These are phyloP conservation scores for Cantharis rustica DNA, from an alignment of 2,888 invertebrate genomes.

Conservation along the genomic window DNA sequence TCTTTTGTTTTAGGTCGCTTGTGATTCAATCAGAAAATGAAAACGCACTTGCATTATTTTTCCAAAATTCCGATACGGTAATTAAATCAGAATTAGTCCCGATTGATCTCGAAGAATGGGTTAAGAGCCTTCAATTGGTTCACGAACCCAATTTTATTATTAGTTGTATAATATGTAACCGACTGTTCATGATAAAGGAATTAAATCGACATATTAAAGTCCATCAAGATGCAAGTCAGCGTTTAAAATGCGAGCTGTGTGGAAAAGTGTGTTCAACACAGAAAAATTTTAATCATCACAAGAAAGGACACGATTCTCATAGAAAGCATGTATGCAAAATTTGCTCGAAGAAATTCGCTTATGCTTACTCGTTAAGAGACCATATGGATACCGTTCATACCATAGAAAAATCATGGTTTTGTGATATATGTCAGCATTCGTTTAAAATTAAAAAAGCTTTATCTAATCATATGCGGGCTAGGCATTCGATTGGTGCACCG, in stretches of 20 bases:
- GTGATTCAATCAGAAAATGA: not conserved
- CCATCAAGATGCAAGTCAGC: not conserved
- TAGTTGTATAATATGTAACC: not conserved
- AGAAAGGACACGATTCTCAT: not conserved
- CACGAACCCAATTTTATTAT: not conserved
- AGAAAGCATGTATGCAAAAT: not conserved
- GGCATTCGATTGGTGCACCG: not conserved
- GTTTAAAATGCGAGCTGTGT: conserved; percentile 30
- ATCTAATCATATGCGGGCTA: not conserved
- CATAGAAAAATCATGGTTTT: not conserved
- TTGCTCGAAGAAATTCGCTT: not conserved
- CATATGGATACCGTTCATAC: not conserved
- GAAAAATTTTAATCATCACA: not conserved
- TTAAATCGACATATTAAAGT: not conserved
- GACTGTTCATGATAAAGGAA: not conserved
- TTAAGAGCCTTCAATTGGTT: not conserved
- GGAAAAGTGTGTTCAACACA: conserved; percentile 21
- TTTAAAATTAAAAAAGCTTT: not conserved
- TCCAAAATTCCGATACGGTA: not conserved
- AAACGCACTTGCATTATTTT: not conserved
- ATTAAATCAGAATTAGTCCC: not conserved
- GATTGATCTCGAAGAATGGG: not conserved
- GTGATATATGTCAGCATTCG: not conserved
- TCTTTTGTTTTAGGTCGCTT: not conserved
- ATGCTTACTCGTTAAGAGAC: not conserved